Evolutionary conservation across 2,888 invertebrate species (phyloP).

Genomic region (Euproctis similis): DNA sequence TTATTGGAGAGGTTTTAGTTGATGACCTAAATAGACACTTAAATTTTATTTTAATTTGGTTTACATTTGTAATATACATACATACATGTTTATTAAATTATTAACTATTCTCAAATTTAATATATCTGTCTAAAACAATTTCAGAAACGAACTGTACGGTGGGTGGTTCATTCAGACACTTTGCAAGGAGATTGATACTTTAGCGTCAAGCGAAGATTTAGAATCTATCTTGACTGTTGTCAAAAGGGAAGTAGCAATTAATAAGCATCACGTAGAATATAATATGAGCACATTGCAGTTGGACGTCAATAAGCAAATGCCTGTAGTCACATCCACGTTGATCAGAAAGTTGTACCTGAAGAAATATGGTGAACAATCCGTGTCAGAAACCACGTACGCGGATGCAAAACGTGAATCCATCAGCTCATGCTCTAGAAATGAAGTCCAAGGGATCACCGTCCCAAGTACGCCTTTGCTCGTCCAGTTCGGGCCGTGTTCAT

Average conservation of each 20-base stretch:
- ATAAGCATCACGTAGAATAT: slow-evolving; percentile 32
- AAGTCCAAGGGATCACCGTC: slow-evolving; percentile 21
- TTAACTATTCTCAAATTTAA: no score
- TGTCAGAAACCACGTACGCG: neutral
- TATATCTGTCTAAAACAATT: no score
- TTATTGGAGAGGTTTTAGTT: no score
- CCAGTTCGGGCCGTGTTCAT: slow-evolving; percentile 33
- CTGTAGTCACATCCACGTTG: slow-evolving; percentile 40
- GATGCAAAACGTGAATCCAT: slow-evolving; percentile 4
- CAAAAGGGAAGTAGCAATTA: slow-evolving; percentile 48
- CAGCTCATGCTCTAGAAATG: slow-evolving; percentile 13
- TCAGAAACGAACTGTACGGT: slow-evolving; percentile 40
- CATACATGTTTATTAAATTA: no score
- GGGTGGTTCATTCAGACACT: slow-evolving; percentile 60
- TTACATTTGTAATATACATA: no score
- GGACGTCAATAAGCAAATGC: slow-evolving; percentile 45
- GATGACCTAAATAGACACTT: no score
- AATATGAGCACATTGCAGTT: slow-evolving; percentile 31
- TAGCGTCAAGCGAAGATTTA: slow-evolving; percentile 36
- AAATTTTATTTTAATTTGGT: no score
- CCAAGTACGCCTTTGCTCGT: slow-evolving; percentile 26
- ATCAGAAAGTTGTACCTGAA: slow-evolving; percentile 45
- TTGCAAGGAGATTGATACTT: slow-evolving; percentile 41
- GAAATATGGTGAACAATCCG: slow-evolving; percentile 22
- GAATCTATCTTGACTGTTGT: slow-evolving; percentile 52